phyloP scores from a whole-genome alignment of 2,888 invertebrate genomes.

The Lithophane semibrunnea region DNA sequence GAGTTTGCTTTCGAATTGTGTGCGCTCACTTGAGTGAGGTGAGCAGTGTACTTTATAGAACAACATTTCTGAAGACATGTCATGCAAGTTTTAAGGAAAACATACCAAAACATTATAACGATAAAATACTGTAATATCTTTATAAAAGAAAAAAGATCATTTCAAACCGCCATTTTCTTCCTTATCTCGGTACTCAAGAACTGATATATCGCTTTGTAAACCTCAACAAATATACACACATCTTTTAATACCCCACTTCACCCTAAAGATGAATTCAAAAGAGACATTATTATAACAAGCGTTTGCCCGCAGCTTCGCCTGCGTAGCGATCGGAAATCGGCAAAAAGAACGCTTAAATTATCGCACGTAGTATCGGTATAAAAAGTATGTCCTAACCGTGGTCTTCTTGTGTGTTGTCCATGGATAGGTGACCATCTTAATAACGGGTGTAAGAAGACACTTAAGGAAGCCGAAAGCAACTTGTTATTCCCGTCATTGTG shows the following conservation, averaged over 20 bases:
- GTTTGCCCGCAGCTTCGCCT: rapidly evolving
- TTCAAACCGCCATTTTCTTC: not conserved
- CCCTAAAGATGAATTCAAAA: constrained; percentile 19
- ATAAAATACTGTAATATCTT: not conserved
- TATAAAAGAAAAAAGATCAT: not conserved
- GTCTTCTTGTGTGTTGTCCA: too few species aligned
- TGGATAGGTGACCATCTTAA: too few species aligned
- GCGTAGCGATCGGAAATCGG: not conserved
- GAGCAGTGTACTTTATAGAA: not conserved
- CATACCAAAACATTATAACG: not conserved
- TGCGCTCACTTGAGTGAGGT: not conserved
- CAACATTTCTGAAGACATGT: too few species aligned
- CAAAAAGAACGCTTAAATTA: not conserved
- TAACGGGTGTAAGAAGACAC: too few species aligned
- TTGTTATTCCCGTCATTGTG: too few species aligned
- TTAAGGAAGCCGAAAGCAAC: too few species aligned
- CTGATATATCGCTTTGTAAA: constrained; percentile 26
- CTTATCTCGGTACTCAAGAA: not conserved
- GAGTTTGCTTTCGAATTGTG: not conserved
- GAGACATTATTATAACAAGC: not conserved
- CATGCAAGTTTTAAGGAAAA: not conserved
- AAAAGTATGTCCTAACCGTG: not conserved
- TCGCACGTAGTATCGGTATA: not conserved
- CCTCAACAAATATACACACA: constrained; percentile 29
- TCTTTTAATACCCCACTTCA: constrained; percentile 6